Evolutionary conservation across 1,140 invertebrate genomes (phyloP), one percentile per base, ranked within the genome.

Genomic region (Gryon sp.): DNA sequence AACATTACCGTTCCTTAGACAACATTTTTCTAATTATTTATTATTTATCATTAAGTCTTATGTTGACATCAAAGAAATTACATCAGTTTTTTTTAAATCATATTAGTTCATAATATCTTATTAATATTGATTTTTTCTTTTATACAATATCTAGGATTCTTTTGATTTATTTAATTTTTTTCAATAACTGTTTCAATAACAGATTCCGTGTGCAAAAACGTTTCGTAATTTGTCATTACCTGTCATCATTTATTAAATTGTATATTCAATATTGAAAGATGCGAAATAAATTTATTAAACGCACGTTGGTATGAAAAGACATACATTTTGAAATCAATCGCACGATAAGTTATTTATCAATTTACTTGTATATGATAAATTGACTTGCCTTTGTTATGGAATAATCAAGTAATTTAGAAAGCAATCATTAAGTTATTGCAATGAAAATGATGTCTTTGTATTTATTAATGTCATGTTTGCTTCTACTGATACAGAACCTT

Each of bases 381-480:
- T 57, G 57, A 52, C 11, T 50, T 16, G 30, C 28, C 59, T 55
- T 72, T 24, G 9, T 32, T 36, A 24, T 18, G 4, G 52, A 75
- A 75, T 65, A 75, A 55, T 66, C 30, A 34, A 75, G 40, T 11
- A 53, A 55, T 75, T 66, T 55, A 38, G 62, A 68, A 74, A 55
- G 55, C 36, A 41, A 40, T 19, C 24, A 68, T 75, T 66, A 68
- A 75, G 62, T 60, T 60, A 45, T 66, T 74, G 43, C 46, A 22
- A 18, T 66, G 50, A 43, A n/a, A 66, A 66, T 34, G 46, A 36
- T 55, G 20, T 32, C 50, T 40, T 63, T 72, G 30, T 22, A 50
- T 41, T 59, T 34, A 32, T 46, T 36, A 32, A 53, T 62, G 46
- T 60, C 50, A 40, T 53, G 59, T 40, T 57, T 30, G 34, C 24